phyloP scores from a whole-genome alignment of 2,888 invertebrate species.

The Ectemnius lituratus region DNA sequence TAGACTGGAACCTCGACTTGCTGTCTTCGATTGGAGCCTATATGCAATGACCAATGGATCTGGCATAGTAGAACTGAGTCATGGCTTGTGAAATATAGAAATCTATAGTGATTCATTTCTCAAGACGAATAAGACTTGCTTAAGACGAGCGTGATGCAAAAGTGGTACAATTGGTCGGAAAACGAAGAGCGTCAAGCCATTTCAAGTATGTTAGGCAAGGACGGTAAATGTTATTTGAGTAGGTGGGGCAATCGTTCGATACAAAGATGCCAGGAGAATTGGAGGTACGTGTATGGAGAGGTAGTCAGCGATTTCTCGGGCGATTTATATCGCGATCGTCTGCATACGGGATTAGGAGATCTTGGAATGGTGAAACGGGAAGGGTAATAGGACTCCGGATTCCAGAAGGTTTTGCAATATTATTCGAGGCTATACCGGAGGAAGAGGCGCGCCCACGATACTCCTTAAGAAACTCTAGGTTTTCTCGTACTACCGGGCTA shows the following conservation, averaged over 20 bases:
- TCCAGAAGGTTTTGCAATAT: conserved; percentile 37
- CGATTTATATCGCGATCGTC: conserved; percentile 9
- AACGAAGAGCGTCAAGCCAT: too few relatives aligned
- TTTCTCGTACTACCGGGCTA: neutral
- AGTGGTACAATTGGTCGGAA: too few relatives aligned
- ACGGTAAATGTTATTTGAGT: too few relatives aligned
- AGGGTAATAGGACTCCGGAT: conserved; percentile 37
- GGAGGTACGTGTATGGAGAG: neutral
- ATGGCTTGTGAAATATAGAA: too few relatives aligned
- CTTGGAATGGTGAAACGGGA: conserved; percentile 37
- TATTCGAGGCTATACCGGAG: conserved; percentile 19
- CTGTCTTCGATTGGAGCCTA: too few relatives aligned
- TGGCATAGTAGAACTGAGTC: too few relatives aligned
- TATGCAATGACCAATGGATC: too few relatives aligned
- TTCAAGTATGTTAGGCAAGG: too few relatives aligned
- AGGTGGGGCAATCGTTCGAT: neutral
- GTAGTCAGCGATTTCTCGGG: neutral
- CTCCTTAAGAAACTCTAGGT: conserved; percentile 28
- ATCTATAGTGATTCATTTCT: too few relatives aligned
- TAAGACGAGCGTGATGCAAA: too few relatives aligned
- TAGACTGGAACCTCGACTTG: too few relatives aligned
- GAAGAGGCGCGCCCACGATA: conserved; percentile 17
- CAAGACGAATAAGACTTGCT: too few relatives aligned
- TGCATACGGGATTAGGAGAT: conserved; percentile 41
- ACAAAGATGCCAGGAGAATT: neutral